These are phyloP conservation scores for Pseudorasbora parva DNA, from an alignment of 2,113 vertebrate genomes.

Conservation along the genomic window DNA sequence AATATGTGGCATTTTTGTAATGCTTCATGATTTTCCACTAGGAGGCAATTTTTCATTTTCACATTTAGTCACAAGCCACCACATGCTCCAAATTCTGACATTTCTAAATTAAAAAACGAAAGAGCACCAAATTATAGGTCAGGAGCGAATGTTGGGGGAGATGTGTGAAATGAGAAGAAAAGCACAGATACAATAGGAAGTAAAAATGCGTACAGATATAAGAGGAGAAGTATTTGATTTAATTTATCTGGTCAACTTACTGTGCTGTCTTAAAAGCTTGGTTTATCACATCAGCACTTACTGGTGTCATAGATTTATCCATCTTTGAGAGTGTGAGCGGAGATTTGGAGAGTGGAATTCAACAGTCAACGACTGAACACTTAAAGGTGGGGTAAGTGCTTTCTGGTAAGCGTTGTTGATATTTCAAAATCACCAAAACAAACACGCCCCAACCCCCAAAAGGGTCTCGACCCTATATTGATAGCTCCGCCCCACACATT, in stretches of 20 bases:
- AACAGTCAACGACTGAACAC: background rate
- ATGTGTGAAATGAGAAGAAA: background rate
- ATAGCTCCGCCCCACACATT: no score
- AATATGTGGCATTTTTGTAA: constrained; percentile 35
- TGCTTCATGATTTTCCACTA: constrained; percentile 37
- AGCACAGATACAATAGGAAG: constrained; percentile 10
- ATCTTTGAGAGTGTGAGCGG: background rate
- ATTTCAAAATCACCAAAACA: no score
- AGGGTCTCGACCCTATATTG: no score
- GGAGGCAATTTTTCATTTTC: constrained; percentile 30
- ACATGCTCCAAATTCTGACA: constrained; percentile 16
- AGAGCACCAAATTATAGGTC: constrained; percentile 28
- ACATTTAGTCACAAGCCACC: constrained; percentile 37
- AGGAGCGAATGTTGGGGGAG: background rate
- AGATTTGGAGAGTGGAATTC: background rate
- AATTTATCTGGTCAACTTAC: constrained; percentile 7
- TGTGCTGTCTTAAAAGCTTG: background rate
- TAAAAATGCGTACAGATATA: constrained; percentile 4
- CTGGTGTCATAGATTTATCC: background rate
- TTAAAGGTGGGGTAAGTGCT: no score
- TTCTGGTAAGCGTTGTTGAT: no score
- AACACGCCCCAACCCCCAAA: no score
- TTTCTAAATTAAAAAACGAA: constrained; percentile 32
- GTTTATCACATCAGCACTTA: constrained; percentile 7
- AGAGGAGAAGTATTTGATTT: background rate